Evolutionary conservation across 2,888 invertebrate genomes (phyloP).

Genomic region (Heliconius cydno): DNA sequence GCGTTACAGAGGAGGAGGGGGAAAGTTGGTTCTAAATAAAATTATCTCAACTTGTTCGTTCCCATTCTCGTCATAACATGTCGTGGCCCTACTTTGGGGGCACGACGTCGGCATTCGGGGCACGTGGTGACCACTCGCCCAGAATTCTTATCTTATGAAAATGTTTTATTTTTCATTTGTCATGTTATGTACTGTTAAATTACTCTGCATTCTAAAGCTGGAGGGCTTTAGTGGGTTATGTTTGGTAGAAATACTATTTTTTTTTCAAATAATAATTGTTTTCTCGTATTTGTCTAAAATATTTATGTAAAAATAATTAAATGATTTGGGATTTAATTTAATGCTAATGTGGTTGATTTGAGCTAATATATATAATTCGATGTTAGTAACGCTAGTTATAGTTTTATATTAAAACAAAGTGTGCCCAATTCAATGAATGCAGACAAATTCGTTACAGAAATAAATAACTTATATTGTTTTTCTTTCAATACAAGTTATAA

Average conservation of each 20-base stretch:
- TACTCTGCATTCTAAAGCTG: neutral
- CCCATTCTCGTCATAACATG: conserved; percentile 56
- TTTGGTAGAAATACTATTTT: neutral
- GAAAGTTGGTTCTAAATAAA: conserved; percentile 63
- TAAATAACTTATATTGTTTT: neutral
- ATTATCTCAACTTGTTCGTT: conserved; percentile 64
- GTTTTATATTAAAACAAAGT: neutral
- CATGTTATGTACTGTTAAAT: conserved; percentile 25
- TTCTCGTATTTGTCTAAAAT: neutral
- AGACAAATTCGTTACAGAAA: neutral
- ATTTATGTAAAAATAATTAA: neutral
- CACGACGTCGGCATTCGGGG: conserved; percentile 31
- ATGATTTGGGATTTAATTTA: neutral
- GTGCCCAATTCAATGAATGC: neutral
- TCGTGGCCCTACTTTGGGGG: conserved; percentile 21
- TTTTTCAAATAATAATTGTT: neutral
- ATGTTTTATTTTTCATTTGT: conserved; percentile 27
- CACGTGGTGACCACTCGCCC: conserved; percentile 58
- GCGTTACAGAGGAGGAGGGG: conserved; percentile 57
- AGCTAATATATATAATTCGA: neutral
- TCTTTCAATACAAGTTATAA: neutral
- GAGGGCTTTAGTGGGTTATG: neutral
- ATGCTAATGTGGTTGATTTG: neutral
- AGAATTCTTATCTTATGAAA: conserved; percentile 53
- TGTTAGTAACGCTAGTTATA: neutral